Evolutionary conservation across 2,888 invertebrate species (phyloP).

Genomic region (Meteorus cinctellus): DNA sequence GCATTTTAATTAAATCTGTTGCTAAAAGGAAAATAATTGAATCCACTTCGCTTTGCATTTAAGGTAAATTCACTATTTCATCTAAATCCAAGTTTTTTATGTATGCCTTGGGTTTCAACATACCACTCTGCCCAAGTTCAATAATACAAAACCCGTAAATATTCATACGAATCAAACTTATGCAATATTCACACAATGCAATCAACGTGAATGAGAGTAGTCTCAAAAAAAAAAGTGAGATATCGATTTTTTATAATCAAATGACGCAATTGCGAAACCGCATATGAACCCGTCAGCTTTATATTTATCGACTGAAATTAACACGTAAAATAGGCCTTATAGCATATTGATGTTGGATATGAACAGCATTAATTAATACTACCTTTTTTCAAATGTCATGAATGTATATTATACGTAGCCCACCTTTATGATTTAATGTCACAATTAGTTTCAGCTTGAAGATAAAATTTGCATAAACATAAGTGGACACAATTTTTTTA

Average conservation of each 20-base stretch:
- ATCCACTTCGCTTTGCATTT: background rate
- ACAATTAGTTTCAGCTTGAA: conserved; percentile 63
- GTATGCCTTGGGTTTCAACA: background rate
- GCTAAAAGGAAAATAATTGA: background rate
- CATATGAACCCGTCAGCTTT: background rate
- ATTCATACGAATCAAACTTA: background rate
- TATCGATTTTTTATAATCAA: no score
- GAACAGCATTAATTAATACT: conserved; percentile 52
- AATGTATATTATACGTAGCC: background rate
- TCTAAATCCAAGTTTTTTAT: background rate
- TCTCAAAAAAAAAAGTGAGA: background rate
- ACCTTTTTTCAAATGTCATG: conserved; percentile 42
- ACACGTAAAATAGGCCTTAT: background rate
- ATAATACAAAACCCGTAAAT: background rate
- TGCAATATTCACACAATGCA: background rate
- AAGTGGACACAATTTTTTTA: conserved; percentile 64
- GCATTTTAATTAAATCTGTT: background rate
- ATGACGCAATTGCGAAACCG: background rate
- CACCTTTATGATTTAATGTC: conserved; percentile 58
- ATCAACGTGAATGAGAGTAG: background rate
- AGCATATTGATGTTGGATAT: background rate
- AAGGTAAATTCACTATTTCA: background rate
- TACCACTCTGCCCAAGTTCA: background rate
- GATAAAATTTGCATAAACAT: conserved; percentile 69
- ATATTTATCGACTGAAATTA: background rate